Conservation (phyloP, 2,797 vertebrate species). For the Steatocranus sp. region DNA sequence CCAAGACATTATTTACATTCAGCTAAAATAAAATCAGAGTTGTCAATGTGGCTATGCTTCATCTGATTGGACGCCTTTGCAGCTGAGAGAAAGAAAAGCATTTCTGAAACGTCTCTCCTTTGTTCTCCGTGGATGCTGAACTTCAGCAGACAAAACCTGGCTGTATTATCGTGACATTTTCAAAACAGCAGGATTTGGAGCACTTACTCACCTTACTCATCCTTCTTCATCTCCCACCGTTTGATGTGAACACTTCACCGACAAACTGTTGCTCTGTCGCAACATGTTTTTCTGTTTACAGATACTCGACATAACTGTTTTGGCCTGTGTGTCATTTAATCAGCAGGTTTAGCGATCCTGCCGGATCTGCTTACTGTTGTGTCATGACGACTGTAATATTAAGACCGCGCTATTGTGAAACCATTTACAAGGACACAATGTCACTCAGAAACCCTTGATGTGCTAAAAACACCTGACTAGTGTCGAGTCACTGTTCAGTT, state of each 20-base stretch:
- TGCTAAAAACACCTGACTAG: not conserved
- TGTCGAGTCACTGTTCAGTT: not conserved
- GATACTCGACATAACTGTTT: not conserved
- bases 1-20: slow-evolving; percentile 62
- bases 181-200: not conserved
- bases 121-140: not conserved
- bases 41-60: slow-evolving; percentile 26
- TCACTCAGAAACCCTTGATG: not conserved
- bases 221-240: not conserved
- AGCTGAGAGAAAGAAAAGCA: not conserved
- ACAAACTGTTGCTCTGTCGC: slow-evolving; percentile 8
- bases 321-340: slow-evolving; percentile 7
- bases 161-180: not conserved
- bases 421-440: not conserved
- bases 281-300: slow-evolving; percentile 4
- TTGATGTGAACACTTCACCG: slow-evolving; percentile 14
- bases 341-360: slow-evolving; percentile 12
- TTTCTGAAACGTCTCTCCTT: not conserved
- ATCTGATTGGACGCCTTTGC: not conserved
- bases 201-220: not conserved
- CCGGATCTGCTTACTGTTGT: not conserved
- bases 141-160: not conserved
- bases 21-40: slow-evolving; percentile 51
- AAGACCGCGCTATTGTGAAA: not conserved
- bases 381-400: not conserved